phyloP scores from a whole-genome alignment of 2,797 vertebrate genomes.

The Borostomias antarcticus region DNA sequence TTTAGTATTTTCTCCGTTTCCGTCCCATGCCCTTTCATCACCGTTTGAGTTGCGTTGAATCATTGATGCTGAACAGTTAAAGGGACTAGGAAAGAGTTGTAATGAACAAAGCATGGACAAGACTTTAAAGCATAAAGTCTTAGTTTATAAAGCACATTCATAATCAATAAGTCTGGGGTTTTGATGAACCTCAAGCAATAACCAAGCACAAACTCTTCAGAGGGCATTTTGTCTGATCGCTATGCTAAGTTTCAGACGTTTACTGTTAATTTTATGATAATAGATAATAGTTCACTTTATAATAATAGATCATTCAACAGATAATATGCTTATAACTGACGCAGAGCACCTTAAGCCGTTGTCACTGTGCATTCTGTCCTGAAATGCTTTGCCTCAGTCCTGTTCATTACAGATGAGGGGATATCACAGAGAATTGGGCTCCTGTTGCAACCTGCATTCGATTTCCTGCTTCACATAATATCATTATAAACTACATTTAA shows the following conservation, averaged over 20 bases:
- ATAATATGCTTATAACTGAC: no score
- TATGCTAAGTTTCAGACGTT: conserved; percentile 54
- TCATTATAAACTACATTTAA: conserved; percentile 75
- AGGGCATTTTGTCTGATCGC: conserved; percentile 52
- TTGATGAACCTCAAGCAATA: conserved; percentile 53
- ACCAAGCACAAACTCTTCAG: conserved; percentile 64
- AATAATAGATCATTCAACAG: no score
- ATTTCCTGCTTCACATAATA: conserved; percentile 58
- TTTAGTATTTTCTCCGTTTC: conserved; percentile 22
- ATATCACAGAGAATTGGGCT: conserved; percentile 2
- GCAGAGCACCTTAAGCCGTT: conserved; percentile 30
- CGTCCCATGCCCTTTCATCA: conserved; percentile 59
- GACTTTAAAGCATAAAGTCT: conserved; percentile 21
- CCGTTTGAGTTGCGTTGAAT: conserved; percentile 83
- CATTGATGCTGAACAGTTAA: conserved; percentile 90
- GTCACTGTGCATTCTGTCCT: conserved; percentile 33
- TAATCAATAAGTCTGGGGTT: conserved; percentile 42
- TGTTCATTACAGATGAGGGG: conserved; percentile 36
- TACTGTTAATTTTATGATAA: conserved; percentile 52
- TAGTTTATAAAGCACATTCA: conserved; percentile 31
- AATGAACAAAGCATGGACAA: conserved; percentile 32
- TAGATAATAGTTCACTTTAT: no score
- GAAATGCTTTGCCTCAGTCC: conserved; percentile 35
- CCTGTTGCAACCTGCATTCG: conserved; percentile 34
- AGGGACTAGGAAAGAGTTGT: conserved; percentile 80